Base-by-base conservation (phyloP, 2,797 vertebrate genomes). In the Nannoperca australis region DNA sequence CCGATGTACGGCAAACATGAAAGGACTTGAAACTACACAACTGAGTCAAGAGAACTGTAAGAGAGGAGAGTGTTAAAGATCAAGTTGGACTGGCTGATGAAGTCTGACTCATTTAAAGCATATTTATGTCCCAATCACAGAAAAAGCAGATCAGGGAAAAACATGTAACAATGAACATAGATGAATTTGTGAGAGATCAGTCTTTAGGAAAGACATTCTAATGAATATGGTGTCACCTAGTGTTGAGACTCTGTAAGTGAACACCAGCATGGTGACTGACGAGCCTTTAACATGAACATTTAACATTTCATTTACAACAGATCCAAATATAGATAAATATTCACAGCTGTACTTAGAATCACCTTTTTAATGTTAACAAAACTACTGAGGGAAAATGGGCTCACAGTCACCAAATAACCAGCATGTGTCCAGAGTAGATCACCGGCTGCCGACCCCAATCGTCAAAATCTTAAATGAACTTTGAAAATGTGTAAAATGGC, bases 211-310 rank as follows among this genome's bases (percentile, higher is more conserved):
- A 53, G 11, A 49, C 18, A 60, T 61, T 55, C 7, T 14, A 58
- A 83, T 66, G 81, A 36, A 47, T 51, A 74, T 67, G 47, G 62
- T 71, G 88, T 50, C 94, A 91, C 76, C 92, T 92, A 88, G 91
- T 93, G 94, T 79, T 88, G 3, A 60, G 34, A 3, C 69, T 65
- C 0, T 85, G 78, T 24, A 86, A 85, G 15, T 83, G 61, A 70
- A 70, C 14, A 42, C 36, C 20, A 59, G 38, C 62, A 38, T 11
- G 12, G 40, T 3, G 53, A 68, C 32, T 2, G 15, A 27, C 20
- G 18, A 70, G 49, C 2, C 14, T 69, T 24, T 54, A 75, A 15
- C 2, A 0, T 22, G 8, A 64, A 53, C 3, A 20, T 24, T 50
- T 15, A 5, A 64, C 24, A 14, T 7, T 0, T n/a, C n/a, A 18